Conservation (phyloP, 2,888 invertebrate species). For the Orthosia incerta region DNA sequence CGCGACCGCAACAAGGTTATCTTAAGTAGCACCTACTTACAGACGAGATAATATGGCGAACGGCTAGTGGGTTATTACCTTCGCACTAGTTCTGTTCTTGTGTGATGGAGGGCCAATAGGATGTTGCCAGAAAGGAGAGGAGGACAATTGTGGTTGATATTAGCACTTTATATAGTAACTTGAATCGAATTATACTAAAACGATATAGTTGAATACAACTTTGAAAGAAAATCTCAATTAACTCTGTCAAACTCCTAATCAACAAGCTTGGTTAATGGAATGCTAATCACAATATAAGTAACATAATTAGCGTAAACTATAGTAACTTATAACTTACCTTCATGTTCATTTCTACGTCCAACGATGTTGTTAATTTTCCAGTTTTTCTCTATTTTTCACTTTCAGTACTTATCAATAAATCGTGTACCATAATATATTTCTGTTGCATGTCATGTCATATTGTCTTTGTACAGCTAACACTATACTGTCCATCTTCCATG, state of each 20-base stretch:
- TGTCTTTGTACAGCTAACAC: background rate
- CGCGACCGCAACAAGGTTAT: slow-evolving; percentile 64
- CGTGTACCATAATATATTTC: background rate
- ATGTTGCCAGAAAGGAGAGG: slow-evolving; percentile 1
- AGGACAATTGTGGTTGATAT: background rate
- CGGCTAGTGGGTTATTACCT: slow-evolving; percentile 45
- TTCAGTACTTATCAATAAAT: background rate
- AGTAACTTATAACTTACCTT: too few relatives aligned
- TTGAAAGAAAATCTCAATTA: too few relatives aligned
- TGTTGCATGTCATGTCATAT: background rate
- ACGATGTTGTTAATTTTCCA: too few relatives aligned
- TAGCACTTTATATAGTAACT: background rate
- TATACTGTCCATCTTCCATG: background rate
- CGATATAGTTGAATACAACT: too few relatives aligned
- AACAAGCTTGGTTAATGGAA: too few relatives aligned
- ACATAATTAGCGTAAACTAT: too few relatives aligned
- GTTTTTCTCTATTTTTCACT: background rate
- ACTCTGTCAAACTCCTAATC: too few relatives aligned
- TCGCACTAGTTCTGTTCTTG: slow-evolving; percentile 41
- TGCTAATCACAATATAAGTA: too few relatives aligned
- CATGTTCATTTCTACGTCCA: too few relatives aligned
- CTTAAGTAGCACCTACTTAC: slow-evolving; percentile 56
- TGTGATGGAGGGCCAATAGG: slow-evolving; percentile 12
- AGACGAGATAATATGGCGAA: slow-evolving; percentile 43
- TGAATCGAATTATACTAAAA: too few relatives aligned